Evolutionary conservation across 2,113 vertebrate species (phyloP).

Genomic region (Hippocampus comes): DNA sequence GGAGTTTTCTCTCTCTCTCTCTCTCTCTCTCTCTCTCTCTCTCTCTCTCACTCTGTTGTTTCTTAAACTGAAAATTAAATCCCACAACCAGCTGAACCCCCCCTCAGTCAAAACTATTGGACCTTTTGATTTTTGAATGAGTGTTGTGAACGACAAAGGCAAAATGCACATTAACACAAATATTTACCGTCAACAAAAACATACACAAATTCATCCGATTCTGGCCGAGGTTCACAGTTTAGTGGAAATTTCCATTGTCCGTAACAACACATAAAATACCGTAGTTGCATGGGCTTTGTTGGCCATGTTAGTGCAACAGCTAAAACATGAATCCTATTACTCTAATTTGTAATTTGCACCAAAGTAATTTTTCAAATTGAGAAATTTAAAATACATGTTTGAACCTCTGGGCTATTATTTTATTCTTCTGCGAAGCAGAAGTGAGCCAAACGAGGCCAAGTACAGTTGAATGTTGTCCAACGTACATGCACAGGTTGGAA

Average conservation of each 20-base stretch:
- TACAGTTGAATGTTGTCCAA: not conserved
- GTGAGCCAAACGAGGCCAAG: not conserved
- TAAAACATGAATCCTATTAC: not conserved
- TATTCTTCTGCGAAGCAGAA: not conserved
- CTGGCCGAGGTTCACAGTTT: not conserved
- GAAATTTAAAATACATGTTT: not conserved
- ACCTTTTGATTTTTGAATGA: not conserved
- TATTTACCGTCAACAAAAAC: not conserved
- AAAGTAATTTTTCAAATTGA: not conserved
- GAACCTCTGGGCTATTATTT: not conserved
- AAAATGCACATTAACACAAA: not conserved
- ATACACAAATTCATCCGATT: not conserved
- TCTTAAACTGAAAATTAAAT: not conserved
- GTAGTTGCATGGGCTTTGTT: not conserved
- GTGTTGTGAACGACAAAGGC: not conserved
- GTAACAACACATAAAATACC: not conserved
- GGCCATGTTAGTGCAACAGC: not conserved
- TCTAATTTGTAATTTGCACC: not conserved
- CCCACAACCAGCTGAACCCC: not conserved
- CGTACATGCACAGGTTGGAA: not conserved
- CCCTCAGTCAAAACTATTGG: not conserved
- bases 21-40: too few species aligned
- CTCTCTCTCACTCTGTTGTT: not conserved
- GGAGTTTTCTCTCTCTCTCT: not conserved
- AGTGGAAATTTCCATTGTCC: not conserved